These are phyloP conservation scores for Threskiornis aethiopicus DNA, from an alignment of 2,797 vertebrate genomes.

Conservation along the genomic window DNA sequence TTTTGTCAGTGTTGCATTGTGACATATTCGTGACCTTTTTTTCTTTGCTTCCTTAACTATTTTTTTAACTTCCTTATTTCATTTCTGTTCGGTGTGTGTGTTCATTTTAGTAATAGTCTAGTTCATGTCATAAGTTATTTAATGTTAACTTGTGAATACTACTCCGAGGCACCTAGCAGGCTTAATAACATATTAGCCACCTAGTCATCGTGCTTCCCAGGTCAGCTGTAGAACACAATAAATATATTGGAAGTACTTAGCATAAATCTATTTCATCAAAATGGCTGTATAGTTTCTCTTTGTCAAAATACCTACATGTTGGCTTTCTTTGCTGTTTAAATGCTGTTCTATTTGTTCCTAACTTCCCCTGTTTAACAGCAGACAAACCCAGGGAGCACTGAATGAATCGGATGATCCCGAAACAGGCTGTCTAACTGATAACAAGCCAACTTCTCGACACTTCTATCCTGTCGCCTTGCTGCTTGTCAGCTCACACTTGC, in stretches of 20 bases:
- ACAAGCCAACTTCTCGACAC: slow-evolving; percentile 98
- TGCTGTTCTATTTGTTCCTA: slow-evolving; percentile 78
- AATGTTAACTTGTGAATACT: not conserved
- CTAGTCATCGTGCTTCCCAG: not conserved
- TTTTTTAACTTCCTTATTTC: slow-evolving; percentile 7
- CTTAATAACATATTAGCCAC: not conserved
- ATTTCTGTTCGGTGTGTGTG: not conserved
- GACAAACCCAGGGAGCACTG: slow-evolving; percentile 90
- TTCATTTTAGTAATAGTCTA: not conserved
- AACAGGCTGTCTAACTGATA: slow-evolving; percentile 90
- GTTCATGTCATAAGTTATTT: not conserved
- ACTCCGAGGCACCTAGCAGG: not conserved
- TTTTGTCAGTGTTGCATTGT: not conserved
- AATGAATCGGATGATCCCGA: slow-evolving; percentile 95
- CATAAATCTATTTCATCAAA: not conserved
- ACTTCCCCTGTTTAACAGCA: slow-evolving; percentile 85
- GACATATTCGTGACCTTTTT: not conserved
- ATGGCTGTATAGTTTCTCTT: not conserved
- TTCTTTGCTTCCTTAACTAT: slow-evolving; percentile 10
- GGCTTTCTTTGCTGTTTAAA: slow-evolving; percentile 73
- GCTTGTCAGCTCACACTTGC: slow-evolving; percentile 99
- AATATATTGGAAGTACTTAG: not conserved
- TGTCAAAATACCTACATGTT: slow-evolving; percentile 51
- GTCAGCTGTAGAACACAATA: not conserved
- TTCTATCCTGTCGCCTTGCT: slow-evolving; percentile 99